Conservation (phyloP, 1,140 invertebrate genomes). For the Listronotus oregonensis region DNA sequence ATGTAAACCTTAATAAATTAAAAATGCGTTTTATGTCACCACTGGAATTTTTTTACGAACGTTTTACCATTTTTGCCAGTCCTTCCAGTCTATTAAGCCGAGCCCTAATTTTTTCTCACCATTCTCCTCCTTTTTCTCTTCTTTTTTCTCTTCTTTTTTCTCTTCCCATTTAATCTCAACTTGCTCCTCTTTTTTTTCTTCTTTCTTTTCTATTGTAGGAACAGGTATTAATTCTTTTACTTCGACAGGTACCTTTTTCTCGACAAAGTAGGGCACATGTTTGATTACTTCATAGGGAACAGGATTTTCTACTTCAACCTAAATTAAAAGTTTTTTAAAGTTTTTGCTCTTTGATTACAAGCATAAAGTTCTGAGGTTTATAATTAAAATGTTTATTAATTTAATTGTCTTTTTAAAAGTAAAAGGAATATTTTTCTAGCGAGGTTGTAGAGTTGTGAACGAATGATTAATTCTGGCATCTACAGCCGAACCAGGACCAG, state of each 20-base stretch:
- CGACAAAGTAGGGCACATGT: constrained; percentile 65
- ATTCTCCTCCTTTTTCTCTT: neutral
- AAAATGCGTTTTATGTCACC: no score
- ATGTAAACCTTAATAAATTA: no score
- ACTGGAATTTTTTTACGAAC: no score
- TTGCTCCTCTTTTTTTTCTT: constrained; percentile 40
- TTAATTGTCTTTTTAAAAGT: no score
- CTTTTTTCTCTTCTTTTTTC: constrained; percentile 13
- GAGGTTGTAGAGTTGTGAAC: no score
- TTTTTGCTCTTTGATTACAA: no score
- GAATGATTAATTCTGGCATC: no score
- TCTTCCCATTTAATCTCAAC: constrained; percentile 27
- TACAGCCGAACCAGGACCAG: no score
- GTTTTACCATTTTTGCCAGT: constrained; percentile 28
- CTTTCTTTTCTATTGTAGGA: constrained; percentile 49
- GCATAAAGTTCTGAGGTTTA: no score
- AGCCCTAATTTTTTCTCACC: constrained; percentile 12
- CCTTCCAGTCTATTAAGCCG: constrained; percentile 22
- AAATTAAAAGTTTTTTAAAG: constrained; percentile 4
- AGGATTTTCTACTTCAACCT: constrained; percentile 60
- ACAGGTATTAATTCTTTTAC: constrained; percentile 65
- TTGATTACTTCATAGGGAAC: constrained; percentile 71
- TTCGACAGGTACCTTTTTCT: constrained; percentile 61
- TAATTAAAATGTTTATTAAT: no score
- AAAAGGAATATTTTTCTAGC: no score